Evolutionary conservation across 2,888 invertebrate species (phyloP), one percentile per base, ranked within the genome.

Genomic region (Macrophya annulata): DNA sequence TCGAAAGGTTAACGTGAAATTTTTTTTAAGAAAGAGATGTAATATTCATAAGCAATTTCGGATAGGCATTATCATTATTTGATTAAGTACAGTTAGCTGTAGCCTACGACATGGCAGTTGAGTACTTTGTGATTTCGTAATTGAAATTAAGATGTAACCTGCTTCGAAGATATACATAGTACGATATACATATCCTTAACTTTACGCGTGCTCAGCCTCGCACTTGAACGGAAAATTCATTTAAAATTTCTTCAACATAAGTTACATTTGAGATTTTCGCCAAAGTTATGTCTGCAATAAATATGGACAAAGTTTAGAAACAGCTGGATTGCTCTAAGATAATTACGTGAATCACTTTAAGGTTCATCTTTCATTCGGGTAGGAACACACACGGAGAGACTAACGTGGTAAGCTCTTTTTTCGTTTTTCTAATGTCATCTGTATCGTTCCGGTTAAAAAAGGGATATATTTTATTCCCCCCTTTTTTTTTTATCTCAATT

Each of bases 71-170:
- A 62, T 62, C 79, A 21, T 59, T 59, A 62, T 81, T 43, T 40
- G 62, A 40, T 40, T 81, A 81, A 40, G 31, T 25, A 51, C n/a
- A 76, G 6, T n/a, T 45, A 3, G 25, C 76, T 15, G 31, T 21
- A 21, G 79, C 62, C 62, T 15, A n/a, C 5, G 79, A 25, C 43
- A 17, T n/a, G 62, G 40, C 40, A 43, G 40, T 81, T 81, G 43
- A 43, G 62, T 62, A 81, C 79, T 81, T 81, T 43, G 40, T 43
- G 40, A 9, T 62, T 81, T 21, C n/a, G 59, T 81, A 43, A 62
- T 62, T 62, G 79, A 62, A 81, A 62, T 81, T 81, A 43, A 31
- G 31, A 25, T 76, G 76, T 76, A 76, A 76, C 51, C 51, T 48
- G 25, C 8, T 76, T 17, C 40, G 25, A 25, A 59, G 79, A 62